Percentiles rank a stretch among this genome's conserved stretches.
phyloP scores from a whole-genome alignment of 1,140 invertebrate genomes.

The Drosophila elegans region DNA sequence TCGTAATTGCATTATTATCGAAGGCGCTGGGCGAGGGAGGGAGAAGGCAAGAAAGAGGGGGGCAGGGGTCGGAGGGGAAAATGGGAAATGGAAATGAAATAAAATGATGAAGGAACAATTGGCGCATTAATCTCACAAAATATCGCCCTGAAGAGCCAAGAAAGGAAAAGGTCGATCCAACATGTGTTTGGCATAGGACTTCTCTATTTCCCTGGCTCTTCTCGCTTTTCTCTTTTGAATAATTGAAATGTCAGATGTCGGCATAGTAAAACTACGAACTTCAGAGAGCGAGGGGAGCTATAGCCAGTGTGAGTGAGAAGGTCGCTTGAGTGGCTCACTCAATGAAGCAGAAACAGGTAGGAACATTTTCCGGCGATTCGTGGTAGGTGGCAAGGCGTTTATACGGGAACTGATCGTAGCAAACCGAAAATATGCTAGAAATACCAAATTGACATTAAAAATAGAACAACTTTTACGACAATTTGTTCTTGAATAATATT shows the following conservation, averaged over 20 bases:
- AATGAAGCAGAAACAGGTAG: slow-evolving; percentile 74
- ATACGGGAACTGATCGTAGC: slow-evolving; percentile 4
- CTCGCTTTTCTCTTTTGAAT: slow-evolving; percentile 47
- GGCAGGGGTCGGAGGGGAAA: slow-evolving; percentile 26
- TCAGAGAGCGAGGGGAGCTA: slow-evolving; percentile 7
- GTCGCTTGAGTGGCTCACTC: slow-evolving; percentile 58
- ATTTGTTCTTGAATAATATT: too few relatives aligned
- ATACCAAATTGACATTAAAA: too few relatives aligned
- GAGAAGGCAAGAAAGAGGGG: slow-evolving; percentile 7
- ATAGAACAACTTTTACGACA: too few relatives aligned
- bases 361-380: slow-evolving; percentile 1
- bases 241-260: slow-evolving; percentile 74
- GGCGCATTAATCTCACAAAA: slow-evolving; percentile 79
- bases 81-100: slow-evolving; percentile 68
- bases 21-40: slow-evolving; percentile 22
- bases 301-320: slow-evolving; percentile 18
- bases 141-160: slow-evolving; percentile 24
- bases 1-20: slow-evolving; percentile 84
- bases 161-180: slow-evolving; percentile 51
- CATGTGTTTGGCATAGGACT: slow-evolving; percentile 61
- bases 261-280: slow-evolving; percentile 3
- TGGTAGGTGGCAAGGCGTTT: slow-evolving; percentile 23
- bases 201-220: slow-evolving; percentile 6
- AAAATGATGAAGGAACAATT: slow-evolving; percentile 82
- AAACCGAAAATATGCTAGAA: neutral